Percentiles rank a stretch among this genome's conserved stretches.
phyloP scores from a whole-genome alignment of 2,797 vertebrate genomes.

The Sebastes minor region DNA sequence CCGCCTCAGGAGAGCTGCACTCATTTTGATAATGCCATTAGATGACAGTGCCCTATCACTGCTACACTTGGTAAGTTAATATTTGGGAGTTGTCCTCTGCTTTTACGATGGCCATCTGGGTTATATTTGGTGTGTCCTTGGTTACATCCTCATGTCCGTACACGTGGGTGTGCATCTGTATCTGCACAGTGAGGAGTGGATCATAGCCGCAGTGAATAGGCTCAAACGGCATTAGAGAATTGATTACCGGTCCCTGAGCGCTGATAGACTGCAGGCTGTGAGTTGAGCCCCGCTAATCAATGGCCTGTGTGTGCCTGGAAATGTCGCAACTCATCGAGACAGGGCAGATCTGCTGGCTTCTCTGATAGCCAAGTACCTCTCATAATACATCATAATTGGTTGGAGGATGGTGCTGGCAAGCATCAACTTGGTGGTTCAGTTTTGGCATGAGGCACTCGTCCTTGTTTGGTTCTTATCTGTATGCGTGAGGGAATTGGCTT shows the following conservation, averaged over 20 bases:
- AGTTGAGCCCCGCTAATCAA: slow-evolving; percentile 76
- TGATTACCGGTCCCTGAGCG: slow-evolving; percentile 83
- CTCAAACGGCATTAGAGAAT: slow-evolving; percentile 83
- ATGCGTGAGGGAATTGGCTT: not conserved
- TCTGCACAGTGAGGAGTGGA: slow-evolving; percentile 48
- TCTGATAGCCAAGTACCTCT: slow-evolving; percentile 52
- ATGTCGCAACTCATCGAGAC: slow-evolving; percentile 65
- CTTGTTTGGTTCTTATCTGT: slow-evolving; percentile 25
- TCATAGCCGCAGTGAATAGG: slow-evolving; percentile 66
- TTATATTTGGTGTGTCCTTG: slow-evolving; percentile 39
- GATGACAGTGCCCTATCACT: slow-evolving; percentile 62
- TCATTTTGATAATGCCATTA: slow-evolving; percentile 81
- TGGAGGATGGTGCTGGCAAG: slow-evolving; percentile 53
- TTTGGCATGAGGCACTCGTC: slow-evolving; percentile 38
- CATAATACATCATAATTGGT: slow-evolving; percentile 61
- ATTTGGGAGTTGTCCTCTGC: slow-evolving; percentile 63
- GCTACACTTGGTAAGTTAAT: slow-evolving; percentile 71
- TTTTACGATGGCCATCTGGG: slow-evolving; percentile 70
- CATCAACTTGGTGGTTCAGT: slow-evolving; percentile 43
- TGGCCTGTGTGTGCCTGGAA: slow-evolving; percentile 76
- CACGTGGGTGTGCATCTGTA: slow-evolving; percentile 5
- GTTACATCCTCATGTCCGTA: slow-evolving; percentile 7
- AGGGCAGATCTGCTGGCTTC: slow-evolving; percentile 54
- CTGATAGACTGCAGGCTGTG: slow-evolving; percentile 78
- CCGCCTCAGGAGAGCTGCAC: slow-evolving; percentile 68